These are phyloP conservation scores for Zeus faber DNA, from an alignment of 2,113 vertebrate genomes.

Conservation along the genomic window DNA sequence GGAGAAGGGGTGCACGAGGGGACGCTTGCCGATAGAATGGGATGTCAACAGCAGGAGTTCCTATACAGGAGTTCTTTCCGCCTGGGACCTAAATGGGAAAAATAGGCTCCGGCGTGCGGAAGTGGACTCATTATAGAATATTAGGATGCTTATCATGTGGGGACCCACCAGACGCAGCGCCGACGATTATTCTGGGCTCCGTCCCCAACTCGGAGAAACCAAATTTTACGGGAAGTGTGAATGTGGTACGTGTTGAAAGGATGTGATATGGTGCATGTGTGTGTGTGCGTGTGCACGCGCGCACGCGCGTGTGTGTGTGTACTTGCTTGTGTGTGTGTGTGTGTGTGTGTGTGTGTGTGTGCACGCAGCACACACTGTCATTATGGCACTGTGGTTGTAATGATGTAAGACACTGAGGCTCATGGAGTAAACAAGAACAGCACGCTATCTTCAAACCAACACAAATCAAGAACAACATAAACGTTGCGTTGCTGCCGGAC, in stretches of 20 bases:
- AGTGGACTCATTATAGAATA: conserved; percentile 58
- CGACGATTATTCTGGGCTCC: conserved; percentile 52
- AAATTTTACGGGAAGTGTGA: conserved; percentile 74
- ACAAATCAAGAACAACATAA: conserved; percentile 39
- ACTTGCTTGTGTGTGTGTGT: conserved; percentile 19
- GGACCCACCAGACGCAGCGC: conserved; percentile 54
- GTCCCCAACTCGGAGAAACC: conserved; percentile 57
- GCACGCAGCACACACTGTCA: conserved; percentile 62
- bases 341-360: conserved; percentile 35
- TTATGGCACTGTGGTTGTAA: conserved; percentile 73
- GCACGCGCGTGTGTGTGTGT: conserved; percentile 16
- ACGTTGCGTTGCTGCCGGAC: conserved; percentile 15
- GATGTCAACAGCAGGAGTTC: conserved; percentile 37
- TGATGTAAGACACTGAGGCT: conserved; percentile 68
- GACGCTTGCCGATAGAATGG: conserved; percentile 31
- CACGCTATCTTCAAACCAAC: conserved; percentile 58
- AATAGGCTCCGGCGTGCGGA: conserved; percentile 23
- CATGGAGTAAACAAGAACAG: conserved; percentile 75
- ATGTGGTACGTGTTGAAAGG: conserved; percentile 36
- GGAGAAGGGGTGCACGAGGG: too few relatives aligned
- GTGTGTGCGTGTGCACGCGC: not conserved
- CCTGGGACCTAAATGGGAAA: conserved; percentile 49
- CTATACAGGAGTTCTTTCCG: conserved; percentile 31
- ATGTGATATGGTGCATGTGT: not conserved
- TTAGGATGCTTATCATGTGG: conserved; percentile 72